phyloP scores from a whole-genome alignment of 2,888 invertebrate species.

The Hetaerina titia region DNA sequence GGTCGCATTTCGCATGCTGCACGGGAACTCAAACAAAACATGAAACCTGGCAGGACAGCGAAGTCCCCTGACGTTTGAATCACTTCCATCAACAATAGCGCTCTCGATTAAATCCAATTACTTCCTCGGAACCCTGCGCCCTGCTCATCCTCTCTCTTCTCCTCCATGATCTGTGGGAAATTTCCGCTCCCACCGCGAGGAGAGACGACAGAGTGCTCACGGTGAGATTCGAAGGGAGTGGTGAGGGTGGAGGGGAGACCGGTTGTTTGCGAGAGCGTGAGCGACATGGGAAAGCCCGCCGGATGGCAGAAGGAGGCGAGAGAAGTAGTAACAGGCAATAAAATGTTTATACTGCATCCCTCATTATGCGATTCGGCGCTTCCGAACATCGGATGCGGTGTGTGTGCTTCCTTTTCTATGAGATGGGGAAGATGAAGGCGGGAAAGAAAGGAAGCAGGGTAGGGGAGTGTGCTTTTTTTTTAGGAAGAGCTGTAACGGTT shows the following conservation, averaged over 20 bases:
- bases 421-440: background rate
- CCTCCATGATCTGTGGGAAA: no score
- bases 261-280: background rate
- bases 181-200: background rate
- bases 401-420: background rate
- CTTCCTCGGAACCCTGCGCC: no score
- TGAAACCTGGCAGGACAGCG: no score
- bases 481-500: no score
- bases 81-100: no score
- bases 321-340: conserved; percentile 11
- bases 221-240: background rate
- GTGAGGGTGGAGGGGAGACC: background rate
- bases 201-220: background rate
- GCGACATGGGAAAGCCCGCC: background rate
- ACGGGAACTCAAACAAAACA: no score
- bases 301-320: background rate
- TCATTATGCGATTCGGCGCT: conserved; percentile 55
- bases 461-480: background rate
- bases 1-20: no score
- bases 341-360: conserved; percentile 51
- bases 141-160: no score
- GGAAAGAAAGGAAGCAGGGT: background rate
- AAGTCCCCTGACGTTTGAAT: no score
- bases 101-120: no score
- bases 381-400: conserved; percentile 22